A percentile compares a stretch with the other conserved stretches of the same genome.
Conservation (phyloP, 2,113 vertebrate species). For the Sterna hirundo region DNA sequence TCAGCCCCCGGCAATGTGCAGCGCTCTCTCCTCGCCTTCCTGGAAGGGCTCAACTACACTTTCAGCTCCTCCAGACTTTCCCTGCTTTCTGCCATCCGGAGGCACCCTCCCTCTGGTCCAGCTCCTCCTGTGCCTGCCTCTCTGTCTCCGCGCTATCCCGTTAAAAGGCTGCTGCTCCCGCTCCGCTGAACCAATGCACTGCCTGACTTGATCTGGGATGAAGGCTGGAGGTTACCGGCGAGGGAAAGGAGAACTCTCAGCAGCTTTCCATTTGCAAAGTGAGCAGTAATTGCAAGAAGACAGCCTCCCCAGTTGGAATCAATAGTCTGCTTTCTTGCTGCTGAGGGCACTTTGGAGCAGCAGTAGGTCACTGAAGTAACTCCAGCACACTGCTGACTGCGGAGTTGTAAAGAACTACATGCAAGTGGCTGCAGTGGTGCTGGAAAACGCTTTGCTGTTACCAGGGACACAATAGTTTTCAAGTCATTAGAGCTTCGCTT, state of each 20-base stretch:
- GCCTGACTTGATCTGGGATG: conserved; percentile 71
- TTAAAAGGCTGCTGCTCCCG: conserved; percentile 67
- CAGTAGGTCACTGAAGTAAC: conserved; percentile 72
- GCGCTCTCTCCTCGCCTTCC: conserved; percentile 4
- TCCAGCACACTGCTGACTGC: conserved; percentile 76
- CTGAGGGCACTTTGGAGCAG: conserved; percentile 66
- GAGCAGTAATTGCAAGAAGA: conserved; percentile 75
- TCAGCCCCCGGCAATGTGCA: conserved; percentile 57
- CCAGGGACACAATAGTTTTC: conserved; percentile 77
- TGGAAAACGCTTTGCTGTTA: conserved; percentile 59
- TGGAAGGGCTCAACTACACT: conserved; percentile 22
- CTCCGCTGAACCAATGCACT: conserved; percentile 62
- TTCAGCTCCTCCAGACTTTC: conserved; percentile 24
- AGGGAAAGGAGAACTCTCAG: conserved; percentile 40
- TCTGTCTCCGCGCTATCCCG: conserved; percentile 36
- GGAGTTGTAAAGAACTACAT: conserved; percentile 79
- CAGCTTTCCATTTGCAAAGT: conserved; percentile 60
- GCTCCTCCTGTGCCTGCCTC: conserved; percentile 48
- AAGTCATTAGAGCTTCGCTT: conserved; percentile 63
- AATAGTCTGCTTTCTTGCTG: conserved; percentile 63
- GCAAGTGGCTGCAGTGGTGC: conserved; percentile 75
- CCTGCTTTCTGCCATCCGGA: not conserved
- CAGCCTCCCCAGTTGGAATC: conserved; percentile 70
- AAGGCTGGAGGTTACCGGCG: conserved; percentile 69
- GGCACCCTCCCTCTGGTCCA: conserved; percentile 40